These are phyloP conservation scores for Vicugna pacos DNA, from an alignment of 2,113 vertebrate species.

Conservation along the genomic window DNA sequence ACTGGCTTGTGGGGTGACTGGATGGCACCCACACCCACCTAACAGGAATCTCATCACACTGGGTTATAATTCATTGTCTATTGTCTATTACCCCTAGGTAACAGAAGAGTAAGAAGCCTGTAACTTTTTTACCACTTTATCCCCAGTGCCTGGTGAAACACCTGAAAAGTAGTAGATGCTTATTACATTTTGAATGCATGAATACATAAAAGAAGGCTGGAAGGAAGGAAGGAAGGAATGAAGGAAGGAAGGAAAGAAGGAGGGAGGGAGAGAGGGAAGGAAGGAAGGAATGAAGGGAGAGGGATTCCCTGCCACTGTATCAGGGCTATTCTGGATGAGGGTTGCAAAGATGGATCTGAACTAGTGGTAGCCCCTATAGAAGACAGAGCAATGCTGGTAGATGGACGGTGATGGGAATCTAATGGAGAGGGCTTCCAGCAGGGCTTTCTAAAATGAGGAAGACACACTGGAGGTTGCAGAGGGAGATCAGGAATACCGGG, in stretches of 20 bases:
- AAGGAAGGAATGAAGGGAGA: neutral
- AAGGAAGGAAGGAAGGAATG: neutral
- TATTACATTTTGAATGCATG: neutral
- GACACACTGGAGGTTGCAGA: neutral
- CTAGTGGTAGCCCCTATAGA: neutral
- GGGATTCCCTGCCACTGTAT: neutral
- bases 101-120: neutral
- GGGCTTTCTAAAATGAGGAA: neutral
- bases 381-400: neutral
- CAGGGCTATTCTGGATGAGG: neutral
- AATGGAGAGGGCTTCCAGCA: neutral
- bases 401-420: neutral
- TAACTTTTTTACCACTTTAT: neutral
- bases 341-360: neutral
- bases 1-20: neutral
- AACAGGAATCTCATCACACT: neutral
- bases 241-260: neutral
- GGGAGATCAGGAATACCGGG: neutral
- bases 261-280: neutral
- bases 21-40: neutral
- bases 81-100: neutral
- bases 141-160: neutral
- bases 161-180: neutral
- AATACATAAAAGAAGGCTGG: neutral
- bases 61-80: neutral